phyloP scores from a whole-genome alignment of 2,888 invertebrate species.

The Polydrusus cervinus region DNA sequence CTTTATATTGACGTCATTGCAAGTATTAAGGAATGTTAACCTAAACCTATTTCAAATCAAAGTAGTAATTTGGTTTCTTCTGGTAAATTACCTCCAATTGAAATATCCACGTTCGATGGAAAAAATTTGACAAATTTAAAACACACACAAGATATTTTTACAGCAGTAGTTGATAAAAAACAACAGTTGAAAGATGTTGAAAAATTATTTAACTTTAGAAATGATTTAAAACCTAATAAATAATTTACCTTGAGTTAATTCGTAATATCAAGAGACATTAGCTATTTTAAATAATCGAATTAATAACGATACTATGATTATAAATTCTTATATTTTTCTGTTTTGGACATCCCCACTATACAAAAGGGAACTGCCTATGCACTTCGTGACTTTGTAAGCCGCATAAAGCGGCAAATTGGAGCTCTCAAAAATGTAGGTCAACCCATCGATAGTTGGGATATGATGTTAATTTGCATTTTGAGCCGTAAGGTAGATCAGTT shows the following conservation, averaged over 20 bases:
- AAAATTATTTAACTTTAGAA: constrained; percentile 24
- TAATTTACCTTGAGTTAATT: neutral
- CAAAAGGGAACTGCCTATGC: neutral
- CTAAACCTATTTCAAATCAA: no score
- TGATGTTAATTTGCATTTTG: constrained; percentile 2
- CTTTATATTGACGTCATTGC: no score
- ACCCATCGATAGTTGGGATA: constrained; percentile 12
- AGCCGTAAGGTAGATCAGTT: constrained; percentile 1
- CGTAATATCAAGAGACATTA: neutral
- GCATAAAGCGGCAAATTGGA: neutral
- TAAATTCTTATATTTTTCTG: constrained; percentile 15
- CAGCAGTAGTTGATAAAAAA: constrained; percentile 11
- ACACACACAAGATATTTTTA: neutral
- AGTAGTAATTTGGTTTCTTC: no score
- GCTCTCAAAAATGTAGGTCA: constrained; percentile 16
- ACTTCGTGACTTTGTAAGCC: neutral
- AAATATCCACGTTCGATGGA: no score
- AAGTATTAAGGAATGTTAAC: no score
- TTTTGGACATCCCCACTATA: neutral
- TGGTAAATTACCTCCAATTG: no score
- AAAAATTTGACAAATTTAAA: constrained; percentile 24
- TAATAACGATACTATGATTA: constrained; percentile 13
- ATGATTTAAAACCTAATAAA: constrained; percentile 17
- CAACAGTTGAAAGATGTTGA: neutral
- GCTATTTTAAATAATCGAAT: neutral